Percentiles rank a stretch among this genome's conserved stretches.
Evolutionary conservation across 2,113 vertebrate species (phyloP).

Genomic region (Campylomormyrus tamandua): DNA sequence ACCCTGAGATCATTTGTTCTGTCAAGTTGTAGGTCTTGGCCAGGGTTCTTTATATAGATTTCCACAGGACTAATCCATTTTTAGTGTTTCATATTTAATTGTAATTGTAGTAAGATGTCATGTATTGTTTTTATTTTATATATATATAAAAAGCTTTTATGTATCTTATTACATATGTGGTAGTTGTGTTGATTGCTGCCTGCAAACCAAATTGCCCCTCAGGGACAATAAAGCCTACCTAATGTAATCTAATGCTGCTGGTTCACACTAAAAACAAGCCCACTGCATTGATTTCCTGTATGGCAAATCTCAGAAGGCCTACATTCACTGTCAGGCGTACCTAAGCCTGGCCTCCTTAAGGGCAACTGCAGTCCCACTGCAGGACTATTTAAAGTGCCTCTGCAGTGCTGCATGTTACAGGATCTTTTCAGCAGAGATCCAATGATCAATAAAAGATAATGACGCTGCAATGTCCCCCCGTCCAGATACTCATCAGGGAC

Average conservation of each 20-base stretch:
- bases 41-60: not conserved
- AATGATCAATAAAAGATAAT: not conserved
- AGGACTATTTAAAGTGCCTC: not conserved
- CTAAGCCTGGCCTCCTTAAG: not conserved
- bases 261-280: not conserved
- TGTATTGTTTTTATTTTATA: not conserved
- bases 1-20: not conserved
- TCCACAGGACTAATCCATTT: not conserved
- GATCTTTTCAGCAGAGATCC: not conserved
- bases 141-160: not conserved
- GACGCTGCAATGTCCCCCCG: not conserved
- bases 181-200: not conserved
- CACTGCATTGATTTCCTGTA: not conserved
- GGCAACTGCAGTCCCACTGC: not conserved
- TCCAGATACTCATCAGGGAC: not conserved
- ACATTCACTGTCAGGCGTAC: not conserved
- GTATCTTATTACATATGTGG: not conserved
- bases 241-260: not conserved
- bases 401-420: not conserved
- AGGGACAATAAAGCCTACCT: not conserved
- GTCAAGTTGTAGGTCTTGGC: not conserved
- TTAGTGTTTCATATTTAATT: not conserved
- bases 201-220: not conserved
- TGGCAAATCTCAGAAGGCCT: not conserved
- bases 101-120: not conserved